Evolutionary conservation across 1,140 invertebrate species (phyloP).

Genomic region (Drosophila neocordata): DNA sequence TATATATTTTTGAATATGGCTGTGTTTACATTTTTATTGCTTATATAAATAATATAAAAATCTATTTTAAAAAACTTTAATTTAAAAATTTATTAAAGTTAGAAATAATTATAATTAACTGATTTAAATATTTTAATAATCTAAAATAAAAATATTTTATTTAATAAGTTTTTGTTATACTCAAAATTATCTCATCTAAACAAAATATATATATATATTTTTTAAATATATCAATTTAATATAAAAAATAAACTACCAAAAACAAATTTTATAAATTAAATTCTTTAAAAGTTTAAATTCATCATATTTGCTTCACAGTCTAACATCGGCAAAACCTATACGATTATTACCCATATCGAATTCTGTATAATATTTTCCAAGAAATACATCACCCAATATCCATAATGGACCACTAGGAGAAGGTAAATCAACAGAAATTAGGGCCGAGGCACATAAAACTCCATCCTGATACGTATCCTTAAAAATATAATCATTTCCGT

Average conservation of each 20-base stretch:
- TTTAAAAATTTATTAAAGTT: too few species aligned
- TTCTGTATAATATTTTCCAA: conserved; percentile 88
- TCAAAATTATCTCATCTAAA: too few species aligned
- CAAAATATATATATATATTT: too few species aligned
- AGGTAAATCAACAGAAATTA: conserved; percentile 67
- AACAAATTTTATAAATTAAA: not conserved
- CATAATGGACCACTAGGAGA: conserved; percentile 65
- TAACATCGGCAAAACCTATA: conserved; percentile 85
- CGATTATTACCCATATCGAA: conserved; percentile 88
- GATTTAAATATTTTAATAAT: too few species aligned
- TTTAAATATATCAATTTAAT: not conserved
- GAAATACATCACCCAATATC: conserved; percentile 86
- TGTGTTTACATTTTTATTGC: too few species aligned
- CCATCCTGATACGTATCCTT: conserved; percentile 45
- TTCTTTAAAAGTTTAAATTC: not conserved
- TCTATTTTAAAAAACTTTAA: too few species aligned
- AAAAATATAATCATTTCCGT: conserved; percentile 62
- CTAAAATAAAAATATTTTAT: too few species aligned
- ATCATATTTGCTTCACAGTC: conserved; percentile 16
- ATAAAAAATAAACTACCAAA: not conserved
- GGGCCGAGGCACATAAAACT: conserved; percentile 54
- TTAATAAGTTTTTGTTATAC: too few species aligned
- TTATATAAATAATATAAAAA: too few species aligned
- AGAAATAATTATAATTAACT: too few species aligned
- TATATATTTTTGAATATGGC: too few species aligned